A percentile compares a stretch with the other conserved stretches of the same genome.
These are phyloP conservation scores for Hypolimnas misippus DNA, from an alignment of 2,888 invertebrate genomes.

Conservation along the genomic window DNA sequence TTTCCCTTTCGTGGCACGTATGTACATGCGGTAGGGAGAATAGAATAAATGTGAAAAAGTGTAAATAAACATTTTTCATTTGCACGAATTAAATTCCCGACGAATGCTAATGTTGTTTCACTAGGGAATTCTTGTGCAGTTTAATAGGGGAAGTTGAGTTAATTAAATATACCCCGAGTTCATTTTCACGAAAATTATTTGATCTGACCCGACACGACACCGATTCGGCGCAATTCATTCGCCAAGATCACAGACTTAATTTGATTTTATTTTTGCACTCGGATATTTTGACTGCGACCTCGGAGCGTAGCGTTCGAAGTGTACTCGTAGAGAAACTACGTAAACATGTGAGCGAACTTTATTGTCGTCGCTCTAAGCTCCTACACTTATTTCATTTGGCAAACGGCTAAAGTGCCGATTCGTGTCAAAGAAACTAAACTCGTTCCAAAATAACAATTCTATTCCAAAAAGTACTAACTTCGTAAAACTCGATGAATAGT, in stretches of 20 bases:
- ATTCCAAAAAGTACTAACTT: conserved; percentile 22
- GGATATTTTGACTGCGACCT: conserved; percentile 30
- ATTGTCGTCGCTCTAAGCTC: conserved; percentile 65
- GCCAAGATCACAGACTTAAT: conserved; percentile 62
- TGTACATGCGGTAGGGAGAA: conserved; percentile 49
- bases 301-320: conserved; percentile 51
- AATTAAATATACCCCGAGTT: conserved; percentile 80
- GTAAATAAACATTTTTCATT: conserved; percentile 72
- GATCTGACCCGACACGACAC: conserved; percentile 69
- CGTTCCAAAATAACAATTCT: conserved; percentile 35
- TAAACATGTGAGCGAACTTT: conserved; percentile 64
- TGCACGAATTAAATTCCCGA: conserved; percentile 75
- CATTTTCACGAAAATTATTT: conserved; percentile 82
- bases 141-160: conserved; percentile 76
- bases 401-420: conserved; percentile 63
- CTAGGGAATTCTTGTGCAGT: conserved; percentile 80
- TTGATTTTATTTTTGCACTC: conserved; percentile 66
- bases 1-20: conserved; percentile 54
- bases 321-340: conserved; percentile 60
- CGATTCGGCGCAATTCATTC: conserved; percentile 68
- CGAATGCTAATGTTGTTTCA: conserved; percentile 81
- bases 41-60: conserved; percentile 65
- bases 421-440: conserved; percentile 53
- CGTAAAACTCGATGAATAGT: conserved; percentile 9
- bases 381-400: conserved; percentile 59